Evolutionary conservation across 2,888 invertebrate genomes (phyloP).

Genomic region (Ypsolopha sequella): DNA sequence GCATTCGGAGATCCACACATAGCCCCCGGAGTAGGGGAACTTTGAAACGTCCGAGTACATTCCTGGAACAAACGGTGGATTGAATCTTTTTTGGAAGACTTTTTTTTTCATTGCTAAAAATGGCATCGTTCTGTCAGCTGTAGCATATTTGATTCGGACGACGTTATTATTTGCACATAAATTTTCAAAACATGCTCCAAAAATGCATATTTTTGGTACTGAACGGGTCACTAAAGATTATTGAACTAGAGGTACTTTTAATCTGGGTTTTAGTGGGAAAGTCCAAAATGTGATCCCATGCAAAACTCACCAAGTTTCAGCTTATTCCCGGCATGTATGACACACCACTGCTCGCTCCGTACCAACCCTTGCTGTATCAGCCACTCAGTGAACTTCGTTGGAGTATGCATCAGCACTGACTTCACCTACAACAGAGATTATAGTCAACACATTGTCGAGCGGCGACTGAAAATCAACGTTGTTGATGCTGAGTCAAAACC

Average conservation of each 20-base stretch:
- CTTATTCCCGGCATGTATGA: slow-evolving; percentile 75
- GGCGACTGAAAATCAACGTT: too few relatives aligned
- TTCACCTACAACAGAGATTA: slow-evolving; percentile 70
- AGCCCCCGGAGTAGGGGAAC: slow-evolving; percentile 90
- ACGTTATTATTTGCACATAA: too few relatives aligned
- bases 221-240: too few relatives aligned
- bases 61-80: slow-evolving; percentile 47
- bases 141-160: too few relatives aligned
- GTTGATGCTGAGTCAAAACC: too few relatives aligned
- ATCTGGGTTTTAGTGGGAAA: too few relatives aligned
- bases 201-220: too few relatives aligned
- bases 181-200: too few relatives aligned
- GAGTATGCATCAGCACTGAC: slow-evolving; percentile 82
- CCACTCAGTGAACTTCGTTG: slow-evolving; percentile 92
- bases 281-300: too few relatives aligned
- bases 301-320: slow-evolving; percentile 75
- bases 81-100: neutral
- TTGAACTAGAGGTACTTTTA: too few relatives aligned
- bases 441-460: neutral
- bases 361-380: slow-evolving; percentile 88
- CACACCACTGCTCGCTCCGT: slow-evolving; percentile 83
- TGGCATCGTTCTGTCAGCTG: too few relatives aligned
- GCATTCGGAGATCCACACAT: slow-evolving; percentile 92
- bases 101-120: too few relatives aligned
- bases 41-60: slow-evolving; percentile 89